Conservation (phyloP, 2,113 vertebrate species). For the Amazona guildingii region DNA sequence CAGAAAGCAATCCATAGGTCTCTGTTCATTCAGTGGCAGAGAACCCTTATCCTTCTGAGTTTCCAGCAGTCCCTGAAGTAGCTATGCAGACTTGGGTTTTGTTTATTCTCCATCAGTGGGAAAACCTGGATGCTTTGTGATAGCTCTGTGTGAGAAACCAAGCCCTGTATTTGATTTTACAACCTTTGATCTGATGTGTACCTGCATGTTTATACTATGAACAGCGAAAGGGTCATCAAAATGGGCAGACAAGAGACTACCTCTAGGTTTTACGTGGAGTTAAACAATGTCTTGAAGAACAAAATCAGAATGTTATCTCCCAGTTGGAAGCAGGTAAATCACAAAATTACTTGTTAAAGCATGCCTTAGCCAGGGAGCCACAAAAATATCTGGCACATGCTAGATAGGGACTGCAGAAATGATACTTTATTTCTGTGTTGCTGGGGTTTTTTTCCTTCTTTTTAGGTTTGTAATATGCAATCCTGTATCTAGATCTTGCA, state of each 20-base stretch:
- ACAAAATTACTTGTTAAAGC: not conserved
- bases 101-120: not conserved
- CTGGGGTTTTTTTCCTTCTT: not conserved
- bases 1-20: not conserved
- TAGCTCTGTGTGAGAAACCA: not conserved
- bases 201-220: not conserved
- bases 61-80: not conserved
- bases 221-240: not conserved
- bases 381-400: not conserved
- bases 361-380: not conserved
- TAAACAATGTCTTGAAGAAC: not conserved
- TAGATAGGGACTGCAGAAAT: not conserved
- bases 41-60: not conserved
- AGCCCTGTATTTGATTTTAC: not conserved
- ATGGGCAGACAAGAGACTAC: not conserved
- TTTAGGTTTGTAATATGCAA: not conserved
- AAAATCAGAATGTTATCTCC: not conserved
- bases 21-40: not conserved
- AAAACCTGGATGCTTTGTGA: not conserved
- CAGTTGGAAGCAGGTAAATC: not conserved
- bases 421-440: not conserved
- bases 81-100: not conserved
- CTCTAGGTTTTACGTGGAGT: not conserved
- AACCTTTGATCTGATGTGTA: not conserved
- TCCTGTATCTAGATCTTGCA: too few species aligned